These are phyloP conservation scores for Spilarctia lutea DNA, from an alignment of 2,888 invertebrate species.

Conservation along the genomic window DNA sequence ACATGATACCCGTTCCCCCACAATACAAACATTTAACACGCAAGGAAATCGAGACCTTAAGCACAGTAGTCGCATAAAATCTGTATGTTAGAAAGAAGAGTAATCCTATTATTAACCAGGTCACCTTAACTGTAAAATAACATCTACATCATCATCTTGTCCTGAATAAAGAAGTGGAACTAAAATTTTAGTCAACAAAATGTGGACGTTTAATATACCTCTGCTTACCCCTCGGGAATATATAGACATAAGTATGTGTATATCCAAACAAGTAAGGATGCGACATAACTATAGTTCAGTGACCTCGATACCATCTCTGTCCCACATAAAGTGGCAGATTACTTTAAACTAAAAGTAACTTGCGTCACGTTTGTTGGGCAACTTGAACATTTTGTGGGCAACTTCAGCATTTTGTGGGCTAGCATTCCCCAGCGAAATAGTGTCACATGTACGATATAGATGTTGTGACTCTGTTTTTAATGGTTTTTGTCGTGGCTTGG, in stretches of 20 bases:
- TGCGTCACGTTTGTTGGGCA: slow-evolving; percentile 1
- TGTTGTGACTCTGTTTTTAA: background rate
- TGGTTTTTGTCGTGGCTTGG: background rate
- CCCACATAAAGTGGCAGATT: slow-evolving; percentile 8
- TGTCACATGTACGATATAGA: slow-evolving; percentile 4
- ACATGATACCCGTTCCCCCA: no score
- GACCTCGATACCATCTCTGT: background rate
- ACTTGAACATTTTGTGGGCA: slow-evolving; percentile 8
- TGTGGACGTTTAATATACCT: background rate
- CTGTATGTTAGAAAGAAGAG: background rate
- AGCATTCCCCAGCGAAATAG: slow-evolving; percentile 5
- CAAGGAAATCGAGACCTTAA: no score
- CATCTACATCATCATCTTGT: no score
- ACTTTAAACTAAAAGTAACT: slow-evolving; percentile 9
- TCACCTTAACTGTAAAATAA: no score
- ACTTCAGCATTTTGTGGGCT: slow-evolving; percentile 1
- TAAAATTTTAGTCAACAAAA: background rate
- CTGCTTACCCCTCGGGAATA: background rate
- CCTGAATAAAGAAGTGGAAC: no score
- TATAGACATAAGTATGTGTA: background rate
- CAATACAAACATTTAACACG: no score
- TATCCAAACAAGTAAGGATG: background rate
- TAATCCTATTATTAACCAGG: no score
- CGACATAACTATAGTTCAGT: background rate
- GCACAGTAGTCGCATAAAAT: no score